Conservation (phyloP, 2,113 vertebrate species). For the Leptosomus discolor region DNA sequence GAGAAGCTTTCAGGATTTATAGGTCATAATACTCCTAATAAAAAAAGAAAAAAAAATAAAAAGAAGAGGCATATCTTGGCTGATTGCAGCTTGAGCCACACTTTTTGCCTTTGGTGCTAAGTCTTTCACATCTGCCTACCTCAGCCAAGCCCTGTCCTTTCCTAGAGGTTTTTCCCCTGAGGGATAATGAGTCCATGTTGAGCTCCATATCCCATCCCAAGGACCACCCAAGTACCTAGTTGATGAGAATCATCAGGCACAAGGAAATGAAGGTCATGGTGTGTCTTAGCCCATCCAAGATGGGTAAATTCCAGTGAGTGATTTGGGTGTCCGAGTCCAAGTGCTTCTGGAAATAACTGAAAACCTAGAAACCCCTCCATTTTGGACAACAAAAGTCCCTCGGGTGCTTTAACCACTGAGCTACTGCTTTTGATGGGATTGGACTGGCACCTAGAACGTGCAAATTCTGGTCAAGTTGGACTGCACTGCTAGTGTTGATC, state of each 20-base stretch:
- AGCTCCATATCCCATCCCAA: background rate
- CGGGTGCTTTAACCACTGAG: background rate
- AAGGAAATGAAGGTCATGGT: background rate
- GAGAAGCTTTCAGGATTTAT: background rate
- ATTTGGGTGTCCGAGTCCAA: background rate
- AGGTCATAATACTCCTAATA: background rate
- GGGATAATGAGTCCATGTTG: background rate
- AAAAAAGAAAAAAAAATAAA: background rate
- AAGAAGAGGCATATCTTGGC: background rate
- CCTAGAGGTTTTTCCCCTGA: too few species aligned
- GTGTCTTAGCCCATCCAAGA: background rate
- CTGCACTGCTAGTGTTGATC: background rate
- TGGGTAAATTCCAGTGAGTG: background rate
- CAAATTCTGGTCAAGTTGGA: background rate
- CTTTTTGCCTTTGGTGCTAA: background rate
- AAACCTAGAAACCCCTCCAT: background rate
- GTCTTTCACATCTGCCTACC: background rate
- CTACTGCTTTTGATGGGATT: background rate
- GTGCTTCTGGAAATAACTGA: background rate
- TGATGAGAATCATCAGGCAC: background rate
- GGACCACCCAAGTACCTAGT: background rate
- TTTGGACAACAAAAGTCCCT: background rate
- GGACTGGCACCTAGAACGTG: background rate
- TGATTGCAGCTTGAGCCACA: background rate
- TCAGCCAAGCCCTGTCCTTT: background rate